Evolutionary conservation across 2,797 vertebrate species (phyloP).

Genomic region (Siniperca undulata): DNA sequence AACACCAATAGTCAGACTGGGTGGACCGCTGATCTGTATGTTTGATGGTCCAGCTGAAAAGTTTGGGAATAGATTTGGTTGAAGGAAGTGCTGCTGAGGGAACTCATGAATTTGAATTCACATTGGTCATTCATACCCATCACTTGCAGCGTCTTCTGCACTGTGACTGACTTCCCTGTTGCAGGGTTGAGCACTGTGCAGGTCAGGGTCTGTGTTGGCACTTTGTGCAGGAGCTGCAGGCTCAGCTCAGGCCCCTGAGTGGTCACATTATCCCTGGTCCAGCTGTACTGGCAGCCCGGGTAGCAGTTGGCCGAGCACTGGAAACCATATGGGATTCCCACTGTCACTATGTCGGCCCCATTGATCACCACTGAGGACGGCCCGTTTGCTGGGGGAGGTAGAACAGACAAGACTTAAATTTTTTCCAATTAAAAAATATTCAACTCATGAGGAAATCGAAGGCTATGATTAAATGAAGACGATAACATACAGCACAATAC

Average conservation of each 20-base stretch:
- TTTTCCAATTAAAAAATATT: neutral
- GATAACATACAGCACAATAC: neutral
- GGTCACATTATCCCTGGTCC: constrained; percentile 29
- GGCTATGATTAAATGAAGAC: neutral
- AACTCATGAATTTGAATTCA: neutral
- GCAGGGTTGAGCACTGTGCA: constrained; percentile 38
- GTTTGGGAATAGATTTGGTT: constrained; percentile 1
- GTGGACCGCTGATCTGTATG: constrained; percentile 43
- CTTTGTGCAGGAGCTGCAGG: constrained; percentile 6
- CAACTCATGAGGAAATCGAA: neutral
- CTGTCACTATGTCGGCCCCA: constrained; percentile 31
- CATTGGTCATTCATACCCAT: constrained; percentile 19
- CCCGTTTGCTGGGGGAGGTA: constrained; percentile 22
- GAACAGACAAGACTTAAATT: neutral
- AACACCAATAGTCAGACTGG: neutral
- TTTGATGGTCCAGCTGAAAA: constrained; percentile 44
- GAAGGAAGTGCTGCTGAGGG: neutral
- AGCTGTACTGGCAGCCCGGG: constrained; percentile 46
- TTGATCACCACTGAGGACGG: constrained; percentile 27
- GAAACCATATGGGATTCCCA: constrained; percentile 49
- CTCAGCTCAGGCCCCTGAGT: constrained; percentile 19
- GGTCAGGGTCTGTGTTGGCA: constrained; percentile 9
- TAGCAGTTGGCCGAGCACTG: constrained; percentile 18
- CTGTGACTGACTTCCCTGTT: neutral
- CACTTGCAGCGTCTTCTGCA: constrained; percentile 39